A percentile compares a stretch with the other conserved stretches of the same genome.
Evolutionary conservation across 2,797 vertebrate genomes (phyloP).

Genomic region (Atherinosoma microstoma): DNA sequence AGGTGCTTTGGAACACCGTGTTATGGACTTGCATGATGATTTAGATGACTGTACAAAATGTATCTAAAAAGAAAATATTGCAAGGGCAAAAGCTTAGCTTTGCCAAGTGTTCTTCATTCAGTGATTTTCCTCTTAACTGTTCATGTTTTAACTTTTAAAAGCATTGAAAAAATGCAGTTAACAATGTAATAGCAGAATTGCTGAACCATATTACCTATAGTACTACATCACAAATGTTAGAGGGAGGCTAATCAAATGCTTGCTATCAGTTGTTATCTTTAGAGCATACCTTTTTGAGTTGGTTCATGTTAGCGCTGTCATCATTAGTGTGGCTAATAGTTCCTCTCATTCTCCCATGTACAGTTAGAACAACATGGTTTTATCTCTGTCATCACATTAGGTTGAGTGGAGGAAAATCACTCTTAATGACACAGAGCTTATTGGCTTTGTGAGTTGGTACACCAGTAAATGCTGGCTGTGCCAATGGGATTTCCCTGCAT

Average conservation of each 20-base stretch:
- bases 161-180: constrained; percentile 22
- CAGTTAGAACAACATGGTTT: constrained; percentile 72
- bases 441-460: constrained; percentile 85
- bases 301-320: constrained; percentile 31
- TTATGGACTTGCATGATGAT: constrained; percentile 62
- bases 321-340: constrained; percentile 49
- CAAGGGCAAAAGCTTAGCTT: constrained; percentile 41
- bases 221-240: constrained; percentile 18
- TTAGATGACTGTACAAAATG: constrained; percentile 57
- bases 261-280: constrained; percentile 18
- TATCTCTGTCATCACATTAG: constrained; percentile 84
- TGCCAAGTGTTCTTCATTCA: constrained; percentile 55
- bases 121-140: constrained; percentile 28
- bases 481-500: constrained; percentile 79
- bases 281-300: constrained; percentile 27
- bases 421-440: constrained; percentile 83
- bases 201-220: constrained; percentile 20
- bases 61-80: constrained; percentile 51
- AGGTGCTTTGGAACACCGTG: constrained; percentile 50
- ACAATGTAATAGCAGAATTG: constrained; percentile 28
- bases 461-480: constrained; percentile 78
- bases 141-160: constrained; percentile 50
- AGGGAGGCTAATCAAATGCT: constrained; percentile 14
- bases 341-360: constrained; percentile 59
- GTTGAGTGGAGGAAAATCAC: constrained; percentile 78